These are phyloP conservation scores for Psilanteris sp. DNA, from an alignment of 1,140 invertebrate species.

Conservation along the genomic window DNA sequence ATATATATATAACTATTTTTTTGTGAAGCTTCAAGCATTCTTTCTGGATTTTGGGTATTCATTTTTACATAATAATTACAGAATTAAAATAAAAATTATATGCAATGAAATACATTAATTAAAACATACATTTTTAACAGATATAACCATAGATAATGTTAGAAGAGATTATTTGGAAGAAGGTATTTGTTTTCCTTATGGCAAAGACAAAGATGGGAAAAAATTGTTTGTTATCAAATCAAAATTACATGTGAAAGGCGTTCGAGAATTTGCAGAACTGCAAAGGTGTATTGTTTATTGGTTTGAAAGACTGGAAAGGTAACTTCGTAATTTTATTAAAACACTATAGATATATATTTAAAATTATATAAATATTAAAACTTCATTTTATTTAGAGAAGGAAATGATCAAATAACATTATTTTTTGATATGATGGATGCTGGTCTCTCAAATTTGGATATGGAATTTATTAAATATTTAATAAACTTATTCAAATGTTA, in stretches of 20 bases:
- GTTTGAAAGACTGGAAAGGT: conserved; percentile 91
- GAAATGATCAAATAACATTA: conserved; percentile 88
- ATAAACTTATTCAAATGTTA: conserved; percentile 93
- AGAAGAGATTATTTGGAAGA: conserved; percentile 86
- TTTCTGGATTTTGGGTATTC: too few relatives aligned
- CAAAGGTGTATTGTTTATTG: conserved; percentile 92
- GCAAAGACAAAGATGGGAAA: conserved; percentile 90
- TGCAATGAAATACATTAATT: not conserved
- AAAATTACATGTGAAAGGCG: conserved; percentile 88
- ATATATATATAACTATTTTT: too few relatives aligned
- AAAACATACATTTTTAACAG: conserved; percentile 72
- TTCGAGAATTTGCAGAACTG: conserved; percentile 86
- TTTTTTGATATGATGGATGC: conserved; percentile 94
- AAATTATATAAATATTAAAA: conserved; percentile 17
- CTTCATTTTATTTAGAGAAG: conserved; percentile 79
- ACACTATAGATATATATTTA: too few relatives aligned
- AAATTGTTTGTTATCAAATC: conserved; percentile 87
- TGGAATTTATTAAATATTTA: conserved; percentile 91
- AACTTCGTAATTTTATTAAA: conserved; percentile 29
- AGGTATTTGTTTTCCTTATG: conserved; percentile 87
- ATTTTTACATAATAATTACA: too few relatives aligned
- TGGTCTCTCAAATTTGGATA: conserved; percentile 92
- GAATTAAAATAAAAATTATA: too few relatives aligned
- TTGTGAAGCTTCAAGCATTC: too few relatives aligned
- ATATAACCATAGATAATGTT: conserved; percentile 85